Evolutionary conservation across 2,797 vertebrate genomes (phyloP).

Genomic region (Gallinago nigripennis): DNA sequence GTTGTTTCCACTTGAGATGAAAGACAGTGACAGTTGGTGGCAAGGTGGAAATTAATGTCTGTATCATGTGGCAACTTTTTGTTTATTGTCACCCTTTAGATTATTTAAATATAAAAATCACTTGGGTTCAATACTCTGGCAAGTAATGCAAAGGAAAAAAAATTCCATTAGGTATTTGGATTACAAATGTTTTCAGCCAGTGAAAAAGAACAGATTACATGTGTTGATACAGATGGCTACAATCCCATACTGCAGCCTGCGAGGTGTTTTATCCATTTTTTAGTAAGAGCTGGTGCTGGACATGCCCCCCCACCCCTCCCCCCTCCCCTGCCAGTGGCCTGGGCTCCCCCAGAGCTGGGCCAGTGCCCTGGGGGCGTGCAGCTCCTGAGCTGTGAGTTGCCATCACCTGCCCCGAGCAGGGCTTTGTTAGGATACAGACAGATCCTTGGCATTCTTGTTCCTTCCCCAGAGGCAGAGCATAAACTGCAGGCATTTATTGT

Average conservation of each 20-base stretch:
- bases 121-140: not conserved
- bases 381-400: not conserved
- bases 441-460: not conserved
- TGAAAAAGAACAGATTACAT: not conserved
- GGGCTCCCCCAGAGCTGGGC: too few species aligned
- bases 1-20: not conserved
- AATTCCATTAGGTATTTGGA: not conserved
- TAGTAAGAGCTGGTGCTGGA: not conserved
- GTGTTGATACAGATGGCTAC: not conserved
- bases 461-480: accelerated
- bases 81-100: not conserved
- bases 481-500: not conserved
- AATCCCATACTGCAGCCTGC: not conserved
- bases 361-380: not conserved
- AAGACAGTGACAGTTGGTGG: not conserved
- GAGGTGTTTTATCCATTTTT: not conserved
- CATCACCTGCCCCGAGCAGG: not conserved
- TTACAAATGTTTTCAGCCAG: not conserved
- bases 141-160: not conserved
- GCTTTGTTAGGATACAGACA: not conserved
- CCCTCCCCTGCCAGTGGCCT: not conserved
- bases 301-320: too few species aligned
- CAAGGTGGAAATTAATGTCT: not conserved
- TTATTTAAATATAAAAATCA: not conserved
- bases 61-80: not conserved